These are phyloP conservation scores for Calcarius lapponicus DNA, from an alignment of 2,797 vertebrate genomes.

Conservation along the genomic window DNA sequence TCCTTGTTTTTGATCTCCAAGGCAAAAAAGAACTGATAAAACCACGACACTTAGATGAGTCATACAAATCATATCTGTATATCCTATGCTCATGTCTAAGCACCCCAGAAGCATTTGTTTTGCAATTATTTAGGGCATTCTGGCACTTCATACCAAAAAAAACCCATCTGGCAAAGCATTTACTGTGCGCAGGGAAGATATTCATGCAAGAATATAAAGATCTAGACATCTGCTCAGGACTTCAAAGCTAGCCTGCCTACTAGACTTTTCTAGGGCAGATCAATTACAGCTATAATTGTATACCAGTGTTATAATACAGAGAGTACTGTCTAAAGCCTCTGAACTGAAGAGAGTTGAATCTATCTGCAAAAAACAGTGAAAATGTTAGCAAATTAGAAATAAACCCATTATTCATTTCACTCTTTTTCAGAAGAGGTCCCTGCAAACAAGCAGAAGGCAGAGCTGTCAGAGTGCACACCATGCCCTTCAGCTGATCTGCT, in stretches of 20 bases:
- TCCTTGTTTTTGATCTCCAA: not conserved
- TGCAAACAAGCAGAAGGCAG: not conserved
- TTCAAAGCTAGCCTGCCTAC: not conserved
- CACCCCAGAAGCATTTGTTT: not conserved
- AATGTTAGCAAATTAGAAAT: not conserved
- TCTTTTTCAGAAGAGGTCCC: not conserved
- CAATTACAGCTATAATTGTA: not conserved
- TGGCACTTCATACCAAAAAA: not conserved
- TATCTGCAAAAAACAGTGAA: not conserved
- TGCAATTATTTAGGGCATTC: not conserved
- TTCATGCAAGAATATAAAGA: not conserved
- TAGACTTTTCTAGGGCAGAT: not conserved
- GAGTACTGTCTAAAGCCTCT: not conserved
- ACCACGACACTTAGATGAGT: not conserved
- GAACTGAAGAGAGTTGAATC: not conserved
- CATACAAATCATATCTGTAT: not conserved
- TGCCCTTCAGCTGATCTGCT: not conserved
- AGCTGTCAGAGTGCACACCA: not conserved
- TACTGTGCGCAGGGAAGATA: not conserved
- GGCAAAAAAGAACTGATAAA: not conserved
- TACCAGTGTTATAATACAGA: not conserved
- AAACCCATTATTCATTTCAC: not conserved
- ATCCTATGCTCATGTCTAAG: not conserved
- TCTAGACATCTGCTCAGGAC: not conserved
- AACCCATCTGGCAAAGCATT: not conserved